A percentile compares a stretch with the other conserved stretches of the same genome.
phyloP scores from a whole-genome alignment of 2,797 vertebrate genomes.

The Hybognathus amarus region DNA sequence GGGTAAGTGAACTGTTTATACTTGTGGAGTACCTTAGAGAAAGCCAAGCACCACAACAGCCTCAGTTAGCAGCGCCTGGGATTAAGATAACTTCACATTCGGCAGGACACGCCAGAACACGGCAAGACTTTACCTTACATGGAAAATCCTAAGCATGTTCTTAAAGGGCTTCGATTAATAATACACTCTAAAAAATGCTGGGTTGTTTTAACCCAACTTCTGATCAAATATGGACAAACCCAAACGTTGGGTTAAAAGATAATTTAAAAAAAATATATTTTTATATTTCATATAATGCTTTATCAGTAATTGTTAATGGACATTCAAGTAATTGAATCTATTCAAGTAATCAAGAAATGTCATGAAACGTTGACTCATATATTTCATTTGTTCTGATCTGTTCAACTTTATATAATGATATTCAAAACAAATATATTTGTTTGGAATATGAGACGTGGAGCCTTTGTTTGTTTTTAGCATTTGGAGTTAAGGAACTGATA shows the following conservation, averaged over 20 bases:
- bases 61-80: conserved; percentile 99
- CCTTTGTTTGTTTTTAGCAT: neutral
- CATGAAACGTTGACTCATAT: neutral
- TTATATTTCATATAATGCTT: neutral
- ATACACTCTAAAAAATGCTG: neutral
- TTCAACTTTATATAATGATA: neutral
- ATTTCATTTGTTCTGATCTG: neutral
- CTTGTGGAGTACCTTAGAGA: conserved; percentile 99
- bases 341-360: too few species aligned
- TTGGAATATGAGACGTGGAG: neutral
- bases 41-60: conserved; percentile 99
- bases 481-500: neutral
- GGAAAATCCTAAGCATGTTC: too few species aligned
- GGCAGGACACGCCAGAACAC: conserved; percentile 92
- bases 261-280: too few species aligned
- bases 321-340: neutral
- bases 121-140: conserved; percentile 86
- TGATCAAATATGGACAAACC: too few species aligned
- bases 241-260: too few species aligned
- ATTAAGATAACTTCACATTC: conserved; percentile 99
- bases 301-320: neutral
- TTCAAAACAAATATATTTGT: too few species aligned
- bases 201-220: too few species aligned
- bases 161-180: neutral
- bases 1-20: conserved; percentile 99